phyloP scores from a whole-genome alignment of 2,888 invertebrate species.

The Polyommatus icarus region DNA sequence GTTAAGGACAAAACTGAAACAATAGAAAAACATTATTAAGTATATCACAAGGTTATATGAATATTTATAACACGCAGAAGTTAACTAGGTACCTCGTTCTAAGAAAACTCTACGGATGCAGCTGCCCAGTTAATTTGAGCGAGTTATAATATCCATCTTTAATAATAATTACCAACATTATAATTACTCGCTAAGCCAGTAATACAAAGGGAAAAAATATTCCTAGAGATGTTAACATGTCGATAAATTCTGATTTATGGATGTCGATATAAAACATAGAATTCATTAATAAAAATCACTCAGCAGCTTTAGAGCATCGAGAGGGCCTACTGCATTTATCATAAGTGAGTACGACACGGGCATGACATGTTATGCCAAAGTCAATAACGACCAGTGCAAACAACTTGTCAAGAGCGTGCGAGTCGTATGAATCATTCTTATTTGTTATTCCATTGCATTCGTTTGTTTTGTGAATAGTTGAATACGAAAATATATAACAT shows the following conservation, averaged over 20 bases:
- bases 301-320: constrained; percentile 2
- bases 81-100: neutral
- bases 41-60: neutral
- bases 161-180: neutral
- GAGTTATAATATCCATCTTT: neutral
- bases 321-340: constrained; percentile 28
- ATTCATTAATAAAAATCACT: constrained; percentile 26
- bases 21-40: constrained; percentile 41
- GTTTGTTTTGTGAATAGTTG: constrained; percentile 17
- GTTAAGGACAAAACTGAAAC: constrained; percentile 92
- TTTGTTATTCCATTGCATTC: constrained; percentile 12
- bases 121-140: neutral
- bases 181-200: neutral
- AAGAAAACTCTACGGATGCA: neutral
- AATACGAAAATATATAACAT: constrained; percentile 3
- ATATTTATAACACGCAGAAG: neutral
- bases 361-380: constrained; percentile 30
- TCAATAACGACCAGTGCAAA: constrained; percentile 26
- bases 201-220: constrained; percentile 3
- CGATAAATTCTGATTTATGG: constrained; percentile 17
- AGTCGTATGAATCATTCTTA: constrained; percentile 10
- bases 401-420: constrained; percentile 11
- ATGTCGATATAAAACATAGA: constrained; percentile 4
- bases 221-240: constrained; percentile 6
- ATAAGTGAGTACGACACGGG: constrained; percentile 13